Conservation (phyloP, 2,113 vertebrate species). For the Rhinolophus ferrumequinum region DNA sequence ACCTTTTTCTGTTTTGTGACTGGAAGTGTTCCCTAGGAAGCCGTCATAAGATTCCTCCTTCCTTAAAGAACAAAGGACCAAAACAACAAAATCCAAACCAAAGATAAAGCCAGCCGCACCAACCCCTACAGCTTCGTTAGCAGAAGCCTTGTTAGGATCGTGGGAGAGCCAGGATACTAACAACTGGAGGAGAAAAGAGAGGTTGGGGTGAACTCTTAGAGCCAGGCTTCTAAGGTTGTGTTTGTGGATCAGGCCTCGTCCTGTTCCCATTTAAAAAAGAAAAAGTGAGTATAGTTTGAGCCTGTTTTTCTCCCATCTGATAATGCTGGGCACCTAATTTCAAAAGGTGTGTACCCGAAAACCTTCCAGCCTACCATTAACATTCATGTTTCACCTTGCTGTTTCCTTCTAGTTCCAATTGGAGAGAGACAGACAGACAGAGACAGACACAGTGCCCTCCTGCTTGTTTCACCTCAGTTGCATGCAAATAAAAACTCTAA, state of each 20-base stretch:
- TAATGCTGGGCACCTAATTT: not conserved
- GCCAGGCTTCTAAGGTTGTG: no score
- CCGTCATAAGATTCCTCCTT: not conserved
- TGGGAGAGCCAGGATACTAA: not conserved
- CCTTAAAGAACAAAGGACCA: not conserved
- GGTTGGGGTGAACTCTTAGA: not conserved
- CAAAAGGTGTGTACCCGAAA: not conserved
- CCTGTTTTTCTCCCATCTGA: not conserved
- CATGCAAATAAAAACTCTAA: not conserved
- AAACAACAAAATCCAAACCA: not conserved
- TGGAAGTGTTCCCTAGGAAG: not conserved
- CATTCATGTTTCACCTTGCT: not conserved
- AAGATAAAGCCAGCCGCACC: not conserved
- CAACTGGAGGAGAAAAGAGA: not conserved
- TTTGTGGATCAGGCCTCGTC: not conserved
- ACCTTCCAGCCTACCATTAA: no score
- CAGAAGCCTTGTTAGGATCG: not conserved
- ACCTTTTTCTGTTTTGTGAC: not conserved
- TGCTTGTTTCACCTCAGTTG: not conserved
- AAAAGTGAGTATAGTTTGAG: not conserved
- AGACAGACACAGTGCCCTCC: not conserved
- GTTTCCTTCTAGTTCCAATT: not conserved
- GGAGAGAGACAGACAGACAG: not conserved
- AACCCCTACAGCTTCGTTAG: not conserved
- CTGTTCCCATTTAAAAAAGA: not conserved